Conservation (phyloP, 37 sponge, comb jelly and placozoan genomes). For the Amphimedon queenslandica region DNA sequence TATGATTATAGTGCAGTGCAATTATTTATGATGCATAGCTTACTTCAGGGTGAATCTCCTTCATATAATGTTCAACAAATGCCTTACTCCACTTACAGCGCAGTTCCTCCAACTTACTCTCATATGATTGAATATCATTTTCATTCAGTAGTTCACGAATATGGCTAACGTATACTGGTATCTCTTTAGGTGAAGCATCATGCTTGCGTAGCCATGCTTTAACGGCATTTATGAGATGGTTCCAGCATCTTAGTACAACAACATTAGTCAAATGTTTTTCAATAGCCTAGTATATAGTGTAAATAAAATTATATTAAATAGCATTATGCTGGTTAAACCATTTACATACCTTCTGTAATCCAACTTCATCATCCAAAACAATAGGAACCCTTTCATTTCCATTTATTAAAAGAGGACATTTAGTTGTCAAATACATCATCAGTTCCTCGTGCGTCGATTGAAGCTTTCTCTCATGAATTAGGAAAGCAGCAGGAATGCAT, state of each 20-base stretch:
- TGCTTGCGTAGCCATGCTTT: slow-evolving; percentile 37
- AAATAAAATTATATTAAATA: too few species aligned
- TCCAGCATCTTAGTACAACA: slow-evolving; percentile 22
- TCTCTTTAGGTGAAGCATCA: slow-evolving; percentile 7
- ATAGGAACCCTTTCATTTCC: neutral
- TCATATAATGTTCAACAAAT: slow-evolving; percentile 19
- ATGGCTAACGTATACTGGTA: slow-evolving; percentile 13
- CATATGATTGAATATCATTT: neutral
- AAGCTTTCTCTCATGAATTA: slow-evolving; percentile 30
- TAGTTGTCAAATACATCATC: neutral
- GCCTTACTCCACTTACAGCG: slow-evolving; percentile 14
- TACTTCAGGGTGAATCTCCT: slow-evolving; percentile 9
- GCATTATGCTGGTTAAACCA: too few species aligned
- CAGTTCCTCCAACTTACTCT: neutral
- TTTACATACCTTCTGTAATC: too few species aligned
- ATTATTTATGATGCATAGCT: neutral
- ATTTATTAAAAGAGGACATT: slow-evolving; percentile 1
- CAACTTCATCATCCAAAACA: slow-evolving; percentile 27
- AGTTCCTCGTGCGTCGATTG: slow-evolving; percentile 11
- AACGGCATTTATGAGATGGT: slow-evolving; percentile 18
- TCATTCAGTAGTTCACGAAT: slow-evolving; percentile 17
- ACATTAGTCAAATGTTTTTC: slow-evolving; percentile 2
- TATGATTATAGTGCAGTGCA: neutral
- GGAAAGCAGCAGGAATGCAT: slow-evolving; percentile 4
- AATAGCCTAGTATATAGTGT: slow-evolving; percentile 10